Percentiles rank a stretch among this genome's conserved stretches.
phyloP scores from a whole-genome alignment of 2,888 invertebrate genomes.

The Leuctra nigra region DNA sequence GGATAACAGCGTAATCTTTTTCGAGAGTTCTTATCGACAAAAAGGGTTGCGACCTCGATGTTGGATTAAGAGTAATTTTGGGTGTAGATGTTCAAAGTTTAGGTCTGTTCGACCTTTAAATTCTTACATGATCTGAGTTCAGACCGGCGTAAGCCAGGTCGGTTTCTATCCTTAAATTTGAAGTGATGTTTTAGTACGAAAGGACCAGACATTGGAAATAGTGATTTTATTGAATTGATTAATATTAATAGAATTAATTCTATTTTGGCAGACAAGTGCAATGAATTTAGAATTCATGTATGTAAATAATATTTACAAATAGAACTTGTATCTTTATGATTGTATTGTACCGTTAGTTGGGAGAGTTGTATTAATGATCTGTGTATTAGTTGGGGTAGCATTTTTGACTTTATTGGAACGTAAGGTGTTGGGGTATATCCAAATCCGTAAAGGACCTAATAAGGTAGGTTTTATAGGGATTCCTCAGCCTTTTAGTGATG shows the following conservation, averaged over 20 bases:
- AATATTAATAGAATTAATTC: constrained; percentile 35
- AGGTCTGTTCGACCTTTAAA: no score
- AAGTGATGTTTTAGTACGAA: constrained; percentile 83
- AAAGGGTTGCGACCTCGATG: no score
- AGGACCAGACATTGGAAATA: constrained; percentile 56
- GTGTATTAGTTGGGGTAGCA: not conserved
- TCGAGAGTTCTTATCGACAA: constrained; percentile 66
- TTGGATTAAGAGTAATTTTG: no score
- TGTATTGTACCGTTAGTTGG: no score
- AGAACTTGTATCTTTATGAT: no score
- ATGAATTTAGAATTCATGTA: constrained; percentile 62
- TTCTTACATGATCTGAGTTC: no score
- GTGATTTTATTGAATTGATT: constrained; percentile 43
- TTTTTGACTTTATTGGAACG: constrained; percentile 67
- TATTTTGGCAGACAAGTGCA: constrained; percentile 63
- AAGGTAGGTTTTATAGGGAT: constrained; percentile 54
- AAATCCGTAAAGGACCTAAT: constrained; percentile 68
- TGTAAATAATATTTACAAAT: constrained; percentile 39
- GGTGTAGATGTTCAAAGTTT: no score
- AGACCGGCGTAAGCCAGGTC: no score
- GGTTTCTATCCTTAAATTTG: no score
- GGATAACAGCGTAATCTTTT: constrained; percentile 80
- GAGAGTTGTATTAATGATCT: not conserved
- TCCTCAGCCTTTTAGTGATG: not conserved
- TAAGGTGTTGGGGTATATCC: constrained; percentile 62